These are phyloP conservation scores for Pheosia gnoma DNA, from an alignment of 2,888 invertebrate species.

Conservation along the genomic window DNA sequence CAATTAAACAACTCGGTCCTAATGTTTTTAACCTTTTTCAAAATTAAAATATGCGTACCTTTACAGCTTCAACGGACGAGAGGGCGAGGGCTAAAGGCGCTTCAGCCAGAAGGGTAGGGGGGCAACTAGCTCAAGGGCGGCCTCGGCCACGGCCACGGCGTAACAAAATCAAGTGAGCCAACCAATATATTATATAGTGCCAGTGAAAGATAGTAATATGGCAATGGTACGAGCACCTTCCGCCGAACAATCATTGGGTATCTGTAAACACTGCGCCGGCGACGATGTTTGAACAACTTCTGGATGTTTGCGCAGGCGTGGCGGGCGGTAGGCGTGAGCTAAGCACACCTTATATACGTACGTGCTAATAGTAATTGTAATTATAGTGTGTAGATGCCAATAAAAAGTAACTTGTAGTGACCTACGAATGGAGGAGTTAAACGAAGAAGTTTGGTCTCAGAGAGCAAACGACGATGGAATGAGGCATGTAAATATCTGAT, in stretches of 20 bases:
- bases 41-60: too few species aligned
- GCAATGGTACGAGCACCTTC: slow-evolving; percentile 11
- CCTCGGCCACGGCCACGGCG: background rate
- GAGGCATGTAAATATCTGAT: too few species aligned
- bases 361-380: slow-evolving; percentile 17
- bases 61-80: too few species aligned
- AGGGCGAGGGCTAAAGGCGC: too few species aligned
- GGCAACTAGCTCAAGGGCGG: too few species aligned
- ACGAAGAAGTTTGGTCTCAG: too few species aligned
- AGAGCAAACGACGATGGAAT: too few species aligned
- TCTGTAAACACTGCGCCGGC: slow-evolving; percentile 48
- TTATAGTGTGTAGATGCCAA: slow-evolving; percentile 1
- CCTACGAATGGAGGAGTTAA: too few species aligned
- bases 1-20: too few species aligned
- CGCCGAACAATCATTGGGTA: slow-evolving; percentile 42
- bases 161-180: background rate
- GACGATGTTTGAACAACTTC: slow-evolving; percentile 52
- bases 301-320: slow-evolving; percentile 53
- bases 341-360: slow-evolving; percentile 20
- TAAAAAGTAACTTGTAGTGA: background rate
- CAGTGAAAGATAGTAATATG: background rate
- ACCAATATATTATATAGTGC: background rate
- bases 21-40: too few species aligned
- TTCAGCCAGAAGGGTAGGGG: too few species aligned
- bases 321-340: slow-evolving; percentile 54